A percentile compares a stretch with the other conserved stretches of the same genome.
These are phyloP conservation scores for Trichacis sp. DNA, from an alignment of 2,888 invertebrate genomes.

Conservation along the genomic window DNA sequence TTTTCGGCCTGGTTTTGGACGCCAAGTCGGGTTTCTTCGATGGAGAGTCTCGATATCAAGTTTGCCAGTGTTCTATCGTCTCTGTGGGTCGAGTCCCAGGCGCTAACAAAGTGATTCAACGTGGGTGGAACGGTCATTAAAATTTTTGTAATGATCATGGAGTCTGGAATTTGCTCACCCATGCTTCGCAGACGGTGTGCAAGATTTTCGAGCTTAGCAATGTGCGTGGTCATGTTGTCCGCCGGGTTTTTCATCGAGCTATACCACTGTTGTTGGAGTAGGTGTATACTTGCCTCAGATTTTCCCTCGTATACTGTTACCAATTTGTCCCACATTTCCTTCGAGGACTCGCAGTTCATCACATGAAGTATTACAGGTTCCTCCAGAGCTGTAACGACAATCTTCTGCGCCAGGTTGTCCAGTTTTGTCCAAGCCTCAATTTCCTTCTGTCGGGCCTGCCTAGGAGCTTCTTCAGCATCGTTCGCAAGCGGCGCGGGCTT, in stretches of 20 bases:
- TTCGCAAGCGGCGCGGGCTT: slow-evolving; percentile 17
- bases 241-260: slow-evolving; percentile 15
- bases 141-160: slow-evolving; percentile 42
- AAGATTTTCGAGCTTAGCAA: slow-evolving; percentile 45
- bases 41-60: slow-evolving; percentile 18
- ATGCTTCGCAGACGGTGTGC: slow-evolving; percentile 23
- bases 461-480: neutral
- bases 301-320: slow-evolving; percentile 48
- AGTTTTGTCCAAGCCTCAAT: slow-evolving; percentile 14
- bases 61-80: slow-evolving; percentile 16
- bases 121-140: slow-evolving; percentile 39
- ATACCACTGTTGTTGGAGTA: slow-evolving; percentile 45
- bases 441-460: no score
- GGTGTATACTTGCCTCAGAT: slow-evolving; percentile 44
- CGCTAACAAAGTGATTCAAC: no score
- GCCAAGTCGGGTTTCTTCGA: slow-evolving; percentile 15
- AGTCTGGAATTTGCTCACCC: slow-evolving; percentile 33
- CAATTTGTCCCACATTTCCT: slow-evolving; percentile 53
- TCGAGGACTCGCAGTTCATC: slow-evolving; percentile 45
- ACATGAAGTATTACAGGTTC: slow-evolving; percentile 35
- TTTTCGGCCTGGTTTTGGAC: no score
- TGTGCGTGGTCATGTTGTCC: slow-evolving; percentile 41
- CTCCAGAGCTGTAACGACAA: slow-evolving; percentile 21
- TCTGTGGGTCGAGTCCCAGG: no score
- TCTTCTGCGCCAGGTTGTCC: slow-evolving; percentile 19